Percentiles rank a stretch among this genome's conserved stretches.
Evolutionary conservation across 2,888 invertebrate species (phyloP).

Genomic region (Rotaria macrura): DNA sequence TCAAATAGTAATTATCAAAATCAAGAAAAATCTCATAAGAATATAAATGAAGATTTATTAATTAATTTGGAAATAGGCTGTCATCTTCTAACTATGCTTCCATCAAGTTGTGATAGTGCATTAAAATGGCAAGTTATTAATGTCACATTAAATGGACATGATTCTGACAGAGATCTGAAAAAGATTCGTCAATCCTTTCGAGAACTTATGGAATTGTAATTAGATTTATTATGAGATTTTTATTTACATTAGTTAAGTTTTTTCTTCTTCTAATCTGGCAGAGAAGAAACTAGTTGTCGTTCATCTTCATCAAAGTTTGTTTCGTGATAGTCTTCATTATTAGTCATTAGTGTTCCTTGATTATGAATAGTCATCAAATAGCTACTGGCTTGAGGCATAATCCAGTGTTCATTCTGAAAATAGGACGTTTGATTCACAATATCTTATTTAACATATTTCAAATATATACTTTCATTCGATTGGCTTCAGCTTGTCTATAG

Average conservation of each 20-base stretch:
- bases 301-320: neutral
- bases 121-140: constrained; percentile 2
- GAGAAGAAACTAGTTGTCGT: neutral
- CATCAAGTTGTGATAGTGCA: neutral
- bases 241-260: neutral
- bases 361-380: neutral
- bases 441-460: neutral
- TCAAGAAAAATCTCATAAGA: neutral
- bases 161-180: neutral
- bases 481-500: neutral
- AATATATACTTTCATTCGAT: neutral
- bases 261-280: neutral
- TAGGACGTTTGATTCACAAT: neutral
- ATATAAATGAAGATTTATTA: neutral
- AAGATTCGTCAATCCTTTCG: neutral
- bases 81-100: neutral
- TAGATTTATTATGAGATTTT: too few relatives aligned
- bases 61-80: neutral
- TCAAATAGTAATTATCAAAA: neutral
- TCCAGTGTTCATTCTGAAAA: neutral
- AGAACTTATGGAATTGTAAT: neutral
- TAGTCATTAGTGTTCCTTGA: neutral
- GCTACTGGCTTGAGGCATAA: neutral
- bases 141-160: neutral
- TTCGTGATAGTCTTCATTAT: neutral